A percentile compares a stretch with the other conserved stretches of the same genome.
Evolutionary conservation across 2,888 invertebrate species (phyloP).

Genomic region (Hecatera dysodea): DNA sequence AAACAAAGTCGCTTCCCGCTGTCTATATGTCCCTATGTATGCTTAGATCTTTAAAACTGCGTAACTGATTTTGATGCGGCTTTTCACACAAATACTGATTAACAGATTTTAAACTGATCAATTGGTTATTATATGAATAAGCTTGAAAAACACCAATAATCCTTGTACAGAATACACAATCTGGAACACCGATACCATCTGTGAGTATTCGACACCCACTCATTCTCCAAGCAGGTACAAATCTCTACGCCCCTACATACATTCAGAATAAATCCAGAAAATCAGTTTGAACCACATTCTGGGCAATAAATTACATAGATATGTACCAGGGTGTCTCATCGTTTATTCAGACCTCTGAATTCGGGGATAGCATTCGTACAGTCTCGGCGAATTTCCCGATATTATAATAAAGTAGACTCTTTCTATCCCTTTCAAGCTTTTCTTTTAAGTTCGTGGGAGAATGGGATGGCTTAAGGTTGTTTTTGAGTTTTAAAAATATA

Average conservation of each 20-base stretch:
- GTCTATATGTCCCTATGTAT: too few relatives aligned
- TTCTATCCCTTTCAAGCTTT: constrained; percentile 66
- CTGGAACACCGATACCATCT: background rate
- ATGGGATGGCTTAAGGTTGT: constrained; percentile 35
- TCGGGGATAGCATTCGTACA: constrained; percentile 74
- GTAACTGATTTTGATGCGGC: too few relatives aligned
- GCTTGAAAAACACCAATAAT: background rate
- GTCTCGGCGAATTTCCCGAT: constrained; percentile 85
- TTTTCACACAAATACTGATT: too few relatives aligned
- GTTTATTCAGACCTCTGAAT: constrained; percentile 82
- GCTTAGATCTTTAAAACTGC: too few relatives aligned
- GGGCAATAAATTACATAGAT: constrained; percentile 75
- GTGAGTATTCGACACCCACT: constrained; percentile 10
- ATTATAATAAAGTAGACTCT: constrained; percentile 85
- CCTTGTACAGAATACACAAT: background rate
- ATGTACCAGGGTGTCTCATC: constrained; percentile 79
- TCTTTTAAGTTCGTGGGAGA: background rate
- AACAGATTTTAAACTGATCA: too few relatives aligned
- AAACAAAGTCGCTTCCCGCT: too few relatives aligned
- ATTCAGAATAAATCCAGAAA: constrained; percentile 63
- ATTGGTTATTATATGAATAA: too few relatives aligned
- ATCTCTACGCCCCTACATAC: constrained; percentile 52
- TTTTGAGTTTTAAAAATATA: constrained; percentile 63
- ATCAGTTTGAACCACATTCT: constrained; percentile 67
- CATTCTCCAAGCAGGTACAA: constrained; percentile 51